Conservation (phyloP, 2,113 vertebrate genomes). For the Grallaria varia region DNA sequence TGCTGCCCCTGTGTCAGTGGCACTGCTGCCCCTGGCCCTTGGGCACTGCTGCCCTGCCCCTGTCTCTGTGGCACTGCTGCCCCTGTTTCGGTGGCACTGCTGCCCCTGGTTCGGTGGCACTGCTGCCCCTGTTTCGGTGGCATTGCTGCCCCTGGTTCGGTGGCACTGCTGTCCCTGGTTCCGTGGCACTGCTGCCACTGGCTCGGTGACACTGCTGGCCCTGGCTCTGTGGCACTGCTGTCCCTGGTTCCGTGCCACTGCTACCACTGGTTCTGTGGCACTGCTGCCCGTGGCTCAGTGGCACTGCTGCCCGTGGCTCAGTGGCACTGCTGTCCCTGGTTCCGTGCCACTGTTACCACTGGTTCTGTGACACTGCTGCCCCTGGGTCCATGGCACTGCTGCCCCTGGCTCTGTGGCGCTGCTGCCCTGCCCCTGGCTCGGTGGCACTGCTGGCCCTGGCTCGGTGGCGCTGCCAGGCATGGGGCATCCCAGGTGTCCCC, state of each 20-base stretch:
- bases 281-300: accelerated
- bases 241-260: accelerated
- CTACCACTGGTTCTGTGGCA: accelerated
- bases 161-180: not conserved
- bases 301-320: not conserved
- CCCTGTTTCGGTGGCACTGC: accelerated
- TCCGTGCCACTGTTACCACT: no score
- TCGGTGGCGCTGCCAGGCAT: accelerated
- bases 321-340: accelerated
- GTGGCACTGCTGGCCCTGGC: accelerated
- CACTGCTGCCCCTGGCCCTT: not conserved
- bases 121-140: accelerated
- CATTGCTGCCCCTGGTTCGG: accelerated
- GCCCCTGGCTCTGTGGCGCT: no score
- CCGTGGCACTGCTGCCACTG: accelerated
- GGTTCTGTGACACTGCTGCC: no score
- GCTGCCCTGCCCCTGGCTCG: no score
- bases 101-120: accelerated
- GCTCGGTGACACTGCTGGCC: accelerated
- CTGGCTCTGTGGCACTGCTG: accelerated
- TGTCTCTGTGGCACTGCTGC: accelerated
- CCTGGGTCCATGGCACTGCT: no score
- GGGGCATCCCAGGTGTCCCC: accelerated
- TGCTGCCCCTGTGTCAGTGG: accelerated
- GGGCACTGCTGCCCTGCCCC: no score